Evolutionary conservation across 2,888 invertebrate species (phyloP), one percentile per base, ranked within the genome.

Genomic region (Phyllotreta cruciferae): DNA sequence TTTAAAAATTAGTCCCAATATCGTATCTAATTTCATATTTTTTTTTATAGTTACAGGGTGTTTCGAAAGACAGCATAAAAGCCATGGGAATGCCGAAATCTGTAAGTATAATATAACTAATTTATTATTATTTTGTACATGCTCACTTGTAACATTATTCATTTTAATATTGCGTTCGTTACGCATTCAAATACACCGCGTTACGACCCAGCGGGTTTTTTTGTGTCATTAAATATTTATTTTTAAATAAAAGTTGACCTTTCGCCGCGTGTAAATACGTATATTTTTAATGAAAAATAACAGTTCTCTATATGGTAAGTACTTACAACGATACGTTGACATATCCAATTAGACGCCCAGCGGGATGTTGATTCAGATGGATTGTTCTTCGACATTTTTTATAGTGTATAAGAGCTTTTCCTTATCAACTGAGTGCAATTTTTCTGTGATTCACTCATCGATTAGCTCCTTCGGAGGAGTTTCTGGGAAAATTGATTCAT

Each of bases 171-270:
- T 24, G 24, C 24, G 24, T 24, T 24, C 24, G 24, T 24, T 24
- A 24, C 24, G 24, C 24, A 24, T 24, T 24, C 1, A 24, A 24
- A 24, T 24, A 24, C 24, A 10, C 10, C 11, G 1, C 56, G 42
- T 54, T 63, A 49, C 50, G 41, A 39, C 35, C 54, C 10, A 35
- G 53, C 53, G 54, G 56, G 52, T 53, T 54, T 52, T 50, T 24
- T 4, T 50, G 60, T 44, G 42, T 49, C 47, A 56, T 57, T 57
- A 53, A 24, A 37, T 65, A 63, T 66, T 60, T 57, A 49, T 52
- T 60, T 52, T 55, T 61, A 57, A 63, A 65, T 63, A 60, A 64
- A 62, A 62, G 56, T 53, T 58, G 62, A 60, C 60, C 62, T 50
- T 60, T 53, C 24, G 24, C 24, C 24, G 24, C 4, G 24, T 4